These are phyloP conservation scores for Achatina immaculata DNA, from an alignment of 1,140 invertebrate species.

Conservation along the genomic window DNA sequence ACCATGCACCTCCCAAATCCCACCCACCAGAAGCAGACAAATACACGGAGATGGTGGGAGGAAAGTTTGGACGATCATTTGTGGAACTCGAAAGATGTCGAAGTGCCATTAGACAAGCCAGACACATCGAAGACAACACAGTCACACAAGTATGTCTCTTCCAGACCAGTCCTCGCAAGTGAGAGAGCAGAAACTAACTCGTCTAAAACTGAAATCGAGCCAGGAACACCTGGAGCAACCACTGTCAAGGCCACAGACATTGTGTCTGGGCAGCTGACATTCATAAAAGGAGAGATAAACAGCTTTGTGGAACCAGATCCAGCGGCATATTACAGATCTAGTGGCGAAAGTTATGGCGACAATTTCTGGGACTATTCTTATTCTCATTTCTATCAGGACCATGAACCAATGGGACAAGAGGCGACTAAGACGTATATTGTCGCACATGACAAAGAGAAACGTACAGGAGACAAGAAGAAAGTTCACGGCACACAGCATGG, in stretches of 20 bases:
- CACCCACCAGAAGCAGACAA: conserved; percentile 10
- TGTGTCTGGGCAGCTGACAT: neutral
- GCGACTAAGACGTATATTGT: neutral
- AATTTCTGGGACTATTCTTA: neutral
- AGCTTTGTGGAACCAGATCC: conserved; percentile 25
- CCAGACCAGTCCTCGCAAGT: neutral
- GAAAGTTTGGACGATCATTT: conserved; percentile 23
- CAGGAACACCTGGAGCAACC: neutral
- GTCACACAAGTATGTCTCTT: neutral
- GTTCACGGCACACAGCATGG: too few species aligned
- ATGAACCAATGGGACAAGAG: neutral
- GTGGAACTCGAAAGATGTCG: neutral
- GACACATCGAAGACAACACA: neutral
- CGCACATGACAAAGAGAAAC: neutral
- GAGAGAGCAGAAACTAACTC: neutral
- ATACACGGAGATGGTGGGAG: conserved; percentile 28
- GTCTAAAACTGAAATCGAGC: neutral
- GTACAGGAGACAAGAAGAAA: neutral
- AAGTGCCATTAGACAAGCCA: neutral
- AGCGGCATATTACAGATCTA: neutral
- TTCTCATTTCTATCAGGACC: neutral
- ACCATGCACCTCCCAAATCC: too few species aligned
- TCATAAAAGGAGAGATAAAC: conserved; percentile 14
- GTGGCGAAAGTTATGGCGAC: neutral
- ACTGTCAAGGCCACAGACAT: neutral